These are phyloP conservation scores for Anthoscopus minutus DNA, from an alignment of 2,113 vertebrate genomes.

Conservation along the genomic window DNA sequence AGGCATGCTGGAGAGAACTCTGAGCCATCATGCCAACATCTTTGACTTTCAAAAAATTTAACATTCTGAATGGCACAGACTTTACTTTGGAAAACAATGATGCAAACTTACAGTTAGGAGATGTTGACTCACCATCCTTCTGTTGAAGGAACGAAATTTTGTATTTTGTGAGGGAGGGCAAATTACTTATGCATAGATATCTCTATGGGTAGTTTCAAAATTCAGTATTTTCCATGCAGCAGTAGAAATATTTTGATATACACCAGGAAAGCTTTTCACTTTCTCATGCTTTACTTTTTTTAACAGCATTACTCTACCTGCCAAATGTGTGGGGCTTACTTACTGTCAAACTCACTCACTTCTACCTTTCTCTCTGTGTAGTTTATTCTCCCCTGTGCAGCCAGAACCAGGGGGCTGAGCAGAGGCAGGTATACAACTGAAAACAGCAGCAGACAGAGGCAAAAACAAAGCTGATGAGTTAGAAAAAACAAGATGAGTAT, in stretches of 20 bases:
- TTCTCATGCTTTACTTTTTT: neutral
- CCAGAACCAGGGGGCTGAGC: neutral
- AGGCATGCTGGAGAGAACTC: fast-evolving
- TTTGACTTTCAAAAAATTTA: neutral
- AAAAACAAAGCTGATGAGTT: neutral
- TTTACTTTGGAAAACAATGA: neutral
- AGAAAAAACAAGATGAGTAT: neutral
- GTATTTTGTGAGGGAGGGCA: neutral
- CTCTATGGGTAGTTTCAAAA: neutral
- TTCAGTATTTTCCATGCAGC: neutral
- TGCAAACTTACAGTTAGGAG: neutral
- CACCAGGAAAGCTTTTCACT: neutral
- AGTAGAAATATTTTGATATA: neutral
- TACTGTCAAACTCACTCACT: neutral
- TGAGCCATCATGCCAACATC: neutral
- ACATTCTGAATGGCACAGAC: neutral
- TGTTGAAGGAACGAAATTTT: neutral
- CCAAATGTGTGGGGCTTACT: neutral
- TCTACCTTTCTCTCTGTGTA: neutral
- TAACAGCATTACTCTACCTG: neutral
- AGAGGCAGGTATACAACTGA: neutral
- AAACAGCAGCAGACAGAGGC: neutral
- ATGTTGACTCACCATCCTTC: neutral
- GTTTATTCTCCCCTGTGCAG: neutral
- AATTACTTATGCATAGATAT: neutral